Conservation (phyloP, 2,113 vertebrate genomes). For the Chauna torquata region DNA sequence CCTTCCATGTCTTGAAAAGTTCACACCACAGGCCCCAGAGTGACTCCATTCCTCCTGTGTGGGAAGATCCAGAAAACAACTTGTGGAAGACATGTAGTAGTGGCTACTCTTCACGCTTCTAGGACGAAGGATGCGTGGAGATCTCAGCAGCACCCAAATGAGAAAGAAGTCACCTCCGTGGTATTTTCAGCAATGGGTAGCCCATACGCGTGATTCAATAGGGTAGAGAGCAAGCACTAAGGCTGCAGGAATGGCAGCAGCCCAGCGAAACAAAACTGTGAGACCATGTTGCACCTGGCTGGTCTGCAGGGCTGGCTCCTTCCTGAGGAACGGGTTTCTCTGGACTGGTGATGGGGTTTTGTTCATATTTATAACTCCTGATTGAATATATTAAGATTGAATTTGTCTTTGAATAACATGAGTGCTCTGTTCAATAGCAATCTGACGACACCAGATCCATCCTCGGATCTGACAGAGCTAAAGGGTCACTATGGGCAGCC, state of each 20-base stretch:
- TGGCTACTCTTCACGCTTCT: background rate
- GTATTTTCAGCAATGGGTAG: background rate
- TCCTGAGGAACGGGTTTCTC: background rate
- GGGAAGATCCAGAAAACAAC: background rate
- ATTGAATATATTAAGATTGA: background rate
- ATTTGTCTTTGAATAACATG: background rate
- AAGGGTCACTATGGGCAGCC: no score
- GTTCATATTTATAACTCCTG: background rate
- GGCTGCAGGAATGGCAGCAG: background rate
- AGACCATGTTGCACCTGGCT: background rate
- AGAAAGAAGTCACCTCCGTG: background rate
- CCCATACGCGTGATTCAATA: no score
- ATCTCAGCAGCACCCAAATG: background rate
- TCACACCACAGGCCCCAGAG: background rate
- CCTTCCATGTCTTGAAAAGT: background rate
- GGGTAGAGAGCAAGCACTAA: background rate
- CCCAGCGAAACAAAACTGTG: background rate
- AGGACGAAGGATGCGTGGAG: background rate
- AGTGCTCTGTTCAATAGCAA: background rate
- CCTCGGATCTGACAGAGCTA: background rate
- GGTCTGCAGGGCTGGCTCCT: background rate
- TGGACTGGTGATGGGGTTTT: background rate
- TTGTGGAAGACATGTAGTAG: rapidly evolving
- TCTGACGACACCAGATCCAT: background rate
- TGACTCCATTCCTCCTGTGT: rapidly evolving